A percentile compares a stretch with the other conserved stretches of the same genome.
Evolutionary conservation across 2,888 invertebrate genomes (phyloP).

Genomic region (Phalera bucephala): DNA sequence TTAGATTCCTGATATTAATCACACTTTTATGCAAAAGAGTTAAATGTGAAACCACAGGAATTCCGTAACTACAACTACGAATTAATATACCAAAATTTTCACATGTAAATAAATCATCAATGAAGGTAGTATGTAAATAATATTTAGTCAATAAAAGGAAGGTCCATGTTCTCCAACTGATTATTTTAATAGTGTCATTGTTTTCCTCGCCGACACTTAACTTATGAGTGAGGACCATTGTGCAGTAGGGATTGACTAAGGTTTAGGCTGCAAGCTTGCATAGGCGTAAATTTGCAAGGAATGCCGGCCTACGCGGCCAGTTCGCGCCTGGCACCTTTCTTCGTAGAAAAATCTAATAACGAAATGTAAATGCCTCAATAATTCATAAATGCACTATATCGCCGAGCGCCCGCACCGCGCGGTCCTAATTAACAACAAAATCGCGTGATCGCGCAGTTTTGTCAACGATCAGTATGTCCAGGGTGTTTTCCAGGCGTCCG

Average conservation of each 20-base stretch:
- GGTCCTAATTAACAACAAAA: constrained; percentile 4
- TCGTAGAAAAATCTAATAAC: constrained; percentile 1
- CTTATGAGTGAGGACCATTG: constrained; percentile 30
- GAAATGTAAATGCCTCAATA: constrained; percentile 1
- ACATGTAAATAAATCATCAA: too few species aligned
- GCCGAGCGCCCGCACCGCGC: background rate
- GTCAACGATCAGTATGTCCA: constrained; percentile 10
- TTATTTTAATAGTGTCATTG: constrained; percentile 10
- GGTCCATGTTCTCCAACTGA: constrained; percentile 3
- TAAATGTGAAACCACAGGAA: too few species aligned
- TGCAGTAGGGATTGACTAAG: constrained; percentile 13
- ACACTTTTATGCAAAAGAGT: too few species aligned
- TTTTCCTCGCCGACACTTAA: constrained; percentile 3
- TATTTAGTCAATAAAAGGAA: constrained; percentile 1
- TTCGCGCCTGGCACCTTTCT: constrained; percentile 22
- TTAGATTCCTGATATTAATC: too few species aligned
- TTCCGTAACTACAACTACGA: too few species aligned
- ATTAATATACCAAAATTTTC: too few species aligned
- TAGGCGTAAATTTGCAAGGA: constrained; percentile 33
- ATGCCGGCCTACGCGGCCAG: constrained; percentile 24
- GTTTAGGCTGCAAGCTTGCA: constrained; percentile 12
- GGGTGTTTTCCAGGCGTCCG: constrained; percentile 18
- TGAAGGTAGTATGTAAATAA: constrained; percentile 20
- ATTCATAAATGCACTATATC: constrained; percentile 1
- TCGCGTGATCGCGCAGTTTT: constrained; percentile 11